Conservation (phyloP, 2,113 vertebrate genomes). For the Crotalus tigris region DNA sequence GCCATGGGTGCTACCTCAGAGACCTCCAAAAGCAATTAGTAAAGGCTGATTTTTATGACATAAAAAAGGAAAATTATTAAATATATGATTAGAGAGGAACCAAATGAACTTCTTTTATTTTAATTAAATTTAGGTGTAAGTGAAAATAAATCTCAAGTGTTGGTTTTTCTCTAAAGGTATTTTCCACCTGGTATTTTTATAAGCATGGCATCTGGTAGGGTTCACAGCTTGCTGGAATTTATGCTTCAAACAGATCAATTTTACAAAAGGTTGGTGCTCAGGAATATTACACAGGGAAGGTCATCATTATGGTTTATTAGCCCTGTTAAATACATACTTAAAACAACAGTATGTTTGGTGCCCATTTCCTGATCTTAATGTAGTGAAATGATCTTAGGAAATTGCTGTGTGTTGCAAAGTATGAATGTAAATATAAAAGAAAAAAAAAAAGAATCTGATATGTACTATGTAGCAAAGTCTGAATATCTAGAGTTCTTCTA, state of each 20-base stretch:
- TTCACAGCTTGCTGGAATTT: background rate
- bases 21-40: background rate
- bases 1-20: background rate
- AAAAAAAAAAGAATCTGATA: background rate
- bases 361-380: background rate
- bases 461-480: background rate
- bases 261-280: background rate
- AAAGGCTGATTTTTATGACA: background rate
- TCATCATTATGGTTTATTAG: background rate
- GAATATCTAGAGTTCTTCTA: background rate
- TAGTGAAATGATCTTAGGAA: background rate
- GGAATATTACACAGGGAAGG: background rate
- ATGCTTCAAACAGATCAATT: background rate
- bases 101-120: background rate
- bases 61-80: background rate
- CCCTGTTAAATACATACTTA: background rate
- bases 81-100: background rate
- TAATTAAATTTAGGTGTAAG: background rate
- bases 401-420: background rate
- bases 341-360: background rate
- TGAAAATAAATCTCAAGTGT: background rate
- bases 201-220: background rate
- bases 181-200: background rate
- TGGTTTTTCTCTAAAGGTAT: background rate
- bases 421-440: background rate